Percentiles rank a stretch among this genome's conserved stretches.
phyloP scores from a whole-genome alignment of 2,113 vertebrate genomes.

The Casuarius casuarius region DNA sequence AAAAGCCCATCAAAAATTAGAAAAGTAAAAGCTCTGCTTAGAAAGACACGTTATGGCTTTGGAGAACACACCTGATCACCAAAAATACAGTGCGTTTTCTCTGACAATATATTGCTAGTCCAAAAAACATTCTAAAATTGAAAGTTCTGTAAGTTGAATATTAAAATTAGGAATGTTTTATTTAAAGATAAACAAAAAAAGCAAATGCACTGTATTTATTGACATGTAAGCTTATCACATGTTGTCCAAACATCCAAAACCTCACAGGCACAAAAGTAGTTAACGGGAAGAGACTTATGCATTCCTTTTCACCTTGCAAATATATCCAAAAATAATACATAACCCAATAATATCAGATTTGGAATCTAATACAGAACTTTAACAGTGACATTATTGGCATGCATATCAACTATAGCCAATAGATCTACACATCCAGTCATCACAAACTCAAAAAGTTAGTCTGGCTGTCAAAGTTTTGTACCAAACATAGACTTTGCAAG shows the following conservation, averaged over 20 bases:
- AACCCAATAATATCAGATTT: background rate
- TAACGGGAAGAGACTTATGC: background rate
- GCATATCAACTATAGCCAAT: background rate
- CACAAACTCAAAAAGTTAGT: background rate
- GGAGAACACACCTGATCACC: background rate
- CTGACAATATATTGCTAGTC: background rate
- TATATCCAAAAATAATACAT: background rate
- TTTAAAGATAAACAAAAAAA: background rate
- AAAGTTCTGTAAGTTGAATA: background rate
- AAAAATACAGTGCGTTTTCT: background rate
- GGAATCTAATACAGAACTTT: background rate
- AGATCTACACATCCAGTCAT: background rate
- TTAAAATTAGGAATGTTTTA: background rate
- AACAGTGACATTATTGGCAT: background rate
- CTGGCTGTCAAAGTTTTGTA: background rate
- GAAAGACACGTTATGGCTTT: background rate
- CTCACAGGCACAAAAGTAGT: background rate
- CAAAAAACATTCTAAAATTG: background rate
- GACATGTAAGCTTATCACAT: background rate
- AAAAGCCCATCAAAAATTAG: background rate
- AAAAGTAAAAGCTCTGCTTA: background rate
- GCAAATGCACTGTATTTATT: background rate
- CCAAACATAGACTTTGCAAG: background rate
- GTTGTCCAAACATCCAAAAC: background rate
- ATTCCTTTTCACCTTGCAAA: background rate